A percentile compares a stretch with the other conserved stretches of the same genome.
Conservation (phyloP, 1,140 invertebrate species). For the Calephelis nemesis region DNA sequence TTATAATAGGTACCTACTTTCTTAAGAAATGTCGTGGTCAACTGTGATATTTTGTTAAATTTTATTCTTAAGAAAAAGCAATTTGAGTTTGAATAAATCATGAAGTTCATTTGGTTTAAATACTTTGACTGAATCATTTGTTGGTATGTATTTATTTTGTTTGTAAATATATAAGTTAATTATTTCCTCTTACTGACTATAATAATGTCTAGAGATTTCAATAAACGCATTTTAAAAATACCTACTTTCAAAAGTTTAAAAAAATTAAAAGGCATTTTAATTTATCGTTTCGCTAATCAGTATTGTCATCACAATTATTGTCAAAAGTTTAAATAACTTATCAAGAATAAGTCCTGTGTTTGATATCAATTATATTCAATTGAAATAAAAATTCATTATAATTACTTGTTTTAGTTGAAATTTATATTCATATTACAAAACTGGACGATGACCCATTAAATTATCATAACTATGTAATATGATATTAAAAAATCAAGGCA, state of each 20-base stretch:
- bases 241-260: not conserved
- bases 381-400: too few relatives aligned
- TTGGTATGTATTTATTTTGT: conserved; percentile 71
- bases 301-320: too few relatives aligned
- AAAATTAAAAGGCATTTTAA: too few relatives aligned
- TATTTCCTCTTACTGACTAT: conserved; percentile 5
- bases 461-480: too few relatives aligned
- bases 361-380: too few relatives aligned
- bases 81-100: conserved; percentile 52
- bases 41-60: conserved; percentile 79
- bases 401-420: too few relatives aligned
- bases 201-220: conserved; percentile 5
- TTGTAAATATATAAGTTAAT: conserved; percentile 60
- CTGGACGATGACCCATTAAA: too few relatives aligned
- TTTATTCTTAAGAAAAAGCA: conserved; percentile 67
- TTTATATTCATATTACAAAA: too few relatives aligned
- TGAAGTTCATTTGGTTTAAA: conserved; percentile 44
- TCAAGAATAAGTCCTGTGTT: too few relatives aligned
- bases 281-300: too few relatives aligned
- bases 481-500: too few relatives aligned
- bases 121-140: conserved; percentile 52
- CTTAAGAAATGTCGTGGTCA: conserved; percentile 70
- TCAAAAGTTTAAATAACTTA: too few relatives aligned
- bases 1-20: conserved; percentile 48
- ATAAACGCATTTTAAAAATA: not conserved